Evolutionary conservation across 2,113 vertebrate species (phyloP).

Genomic region (Taurulus bubalis): DNA sequence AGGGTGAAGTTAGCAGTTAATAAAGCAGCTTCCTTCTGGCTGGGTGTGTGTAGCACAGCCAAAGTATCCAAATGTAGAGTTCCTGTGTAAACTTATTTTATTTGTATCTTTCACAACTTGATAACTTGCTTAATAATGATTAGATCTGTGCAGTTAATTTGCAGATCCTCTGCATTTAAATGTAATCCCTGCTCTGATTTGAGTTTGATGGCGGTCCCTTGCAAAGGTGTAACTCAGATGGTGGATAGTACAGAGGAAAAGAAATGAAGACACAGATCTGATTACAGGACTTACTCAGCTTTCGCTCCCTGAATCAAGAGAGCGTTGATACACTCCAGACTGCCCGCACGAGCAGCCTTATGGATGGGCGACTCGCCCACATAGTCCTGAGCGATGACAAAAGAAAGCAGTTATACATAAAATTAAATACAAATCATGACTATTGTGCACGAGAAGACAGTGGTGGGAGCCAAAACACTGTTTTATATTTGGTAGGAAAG

Average conservation of each 20-base stretch:
- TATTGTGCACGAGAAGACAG: constrained; percentile 3
- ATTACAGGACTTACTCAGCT: constrained; percentile 93
- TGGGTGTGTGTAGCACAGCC: not conserved
- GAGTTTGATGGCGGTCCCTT: constrained; percentile 78
- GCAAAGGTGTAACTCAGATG: constrained; percentile 64
- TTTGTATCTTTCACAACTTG: not conserved
- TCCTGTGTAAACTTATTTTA: not conserved
- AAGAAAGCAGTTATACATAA: constrained; percentile 48
- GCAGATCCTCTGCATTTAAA: not conserved
- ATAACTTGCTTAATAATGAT: not conserved
- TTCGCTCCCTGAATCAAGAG: constrained; percentile 95
- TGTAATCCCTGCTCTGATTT: not conserved
- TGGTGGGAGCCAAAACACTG: not conserved
- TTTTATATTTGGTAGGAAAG: not conserved
- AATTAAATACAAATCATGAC: constrained; percentile 4
- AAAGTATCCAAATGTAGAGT: not conserved
- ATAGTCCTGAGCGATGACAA: constrained; percentile 89
- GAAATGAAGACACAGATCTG: constrained; percentile 58
- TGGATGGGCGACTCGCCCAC: constrained; percentile 99
- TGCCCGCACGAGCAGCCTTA: constrained; percentile 98
- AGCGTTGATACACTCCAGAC: constrained; percentile 95
- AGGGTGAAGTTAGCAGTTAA: not conserved
- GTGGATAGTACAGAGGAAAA: constrained; percentile 67
- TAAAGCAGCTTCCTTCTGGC: constrained; percentile 7
- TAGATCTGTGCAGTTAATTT: constrained; percentile 20